Evolutionary conservation across 1,140 invertebrate species (phyloP).

Genomic region (Microplitis mediator): DNA sequence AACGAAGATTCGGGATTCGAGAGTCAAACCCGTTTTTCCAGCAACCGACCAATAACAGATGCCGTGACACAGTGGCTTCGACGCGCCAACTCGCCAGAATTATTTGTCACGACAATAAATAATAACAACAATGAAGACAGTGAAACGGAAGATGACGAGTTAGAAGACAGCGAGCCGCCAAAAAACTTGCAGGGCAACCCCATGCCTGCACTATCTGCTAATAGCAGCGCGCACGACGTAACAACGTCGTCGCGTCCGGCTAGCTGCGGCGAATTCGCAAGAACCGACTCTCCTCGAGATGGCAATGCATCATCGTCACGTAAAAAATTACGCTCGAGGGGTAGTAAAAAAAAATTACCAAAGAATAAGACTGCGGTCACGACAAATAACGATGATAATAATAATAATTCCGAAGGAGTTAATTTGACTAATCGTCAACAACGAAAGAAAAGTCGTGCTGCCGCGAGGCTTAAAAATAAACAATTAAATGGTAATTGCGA

Average conservation of each 20-base stretch:
- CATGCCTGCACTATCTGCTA: constrained; percentile 66
- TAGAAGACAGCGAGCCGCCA: constrained; percentile 50
- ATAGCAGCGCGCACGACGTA: constrained; percentile 46
- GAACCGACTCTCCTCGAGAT: constrained; percentile 24
- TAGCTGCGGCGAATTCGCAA: constrained; percentile 55
- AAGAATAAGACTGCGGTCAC: not conserved
- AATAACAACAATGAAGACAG: constrained; percentile 23
- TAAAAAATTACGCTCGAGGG: not conserved
- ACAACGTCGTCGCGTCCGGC: constrained; percentile 38
- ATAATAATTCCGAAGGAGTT: not conserved
- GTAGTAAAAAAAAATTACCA: constrained; percentile 24
- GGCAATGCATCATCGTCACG: not conserved
- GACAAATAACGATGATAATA: constrained; percentile 26
- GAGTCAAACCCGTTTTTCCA: constrained; percentile 37
- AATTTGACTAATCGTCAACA: not conserved
- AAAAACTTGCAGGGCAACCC: constrained; percentile 67
- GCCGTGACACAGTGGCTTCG: constrained; percentile 60
- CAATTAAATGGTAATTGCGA: constrained; percentile 45
- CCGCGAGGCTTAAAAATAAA: not conserved
- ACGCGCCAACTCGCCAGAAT: constrained; percentile 48
- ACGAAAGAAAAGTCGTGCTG: not conserved
- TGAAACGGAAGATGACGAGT: constrained; percentile 37
- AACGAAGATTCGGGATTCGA: constrained; percentile 54
- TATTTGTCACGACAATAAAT: constrained; percentile 39
- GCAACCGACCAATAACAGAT: constrained; percentile 51